These are phyloP conservation scores for Acronicta alni DNA, from an alignment of 2,888 invertebrate genomes.

Conservation along the genomic window DNA sequence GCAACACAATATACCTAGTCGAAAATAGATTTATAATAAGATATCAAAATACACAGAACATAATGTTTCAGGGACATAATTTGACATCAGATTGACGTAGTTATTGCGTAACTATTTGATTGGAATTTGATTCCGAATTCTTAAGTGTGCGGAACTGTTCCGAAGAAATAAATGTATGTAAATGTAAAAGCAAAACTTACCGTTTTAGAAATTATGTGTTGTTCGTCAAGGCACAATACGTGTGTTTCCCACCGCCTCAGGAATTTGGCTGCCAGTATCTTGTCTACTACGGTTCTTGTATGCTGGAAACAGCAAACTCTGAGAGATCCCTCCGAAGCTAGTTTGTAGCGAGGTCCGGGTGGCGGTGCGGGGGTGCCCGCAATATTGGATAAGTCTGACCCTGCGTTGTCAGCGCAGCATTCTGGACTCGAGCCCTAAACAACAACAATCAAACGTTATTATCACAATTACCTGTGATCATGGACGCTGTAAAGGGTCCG, in stretches of 20 bases:
- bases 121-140: slow-evolving; percentile 17
- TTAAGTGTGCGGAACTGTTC: slow-evolving; percentile 3
- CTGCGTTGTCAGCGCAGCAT: slow-evolving; percentile 83
- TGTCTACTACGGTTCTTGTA: slow-evolving; percentile 93
- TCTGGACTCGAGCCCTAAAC: slow-evolving; percentile 88
- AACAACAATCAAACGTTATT: slow-evolving; percentile 32
- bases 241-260: slow-evolving; percentile 94
- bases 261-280: slow-evolving; percentile 93
- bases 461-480: too few species aligned
- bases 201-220: slow-evolving; percentile 92
- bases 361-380: slow-evolving; percentile 78
- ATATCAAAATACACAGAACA: slow-evolving; percentile 12
- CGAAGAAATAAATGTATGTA: slow-evolving; percentile 16
- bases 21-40: slow-evolving; percentile 13
- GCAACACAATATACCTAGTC: slow-evolving; percentile 4
- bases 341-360: slow-evolving; percentile 91
- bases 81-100: slow-evolving; percentile 37
- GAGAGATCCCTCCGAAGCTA: slow-evolving; percentile 92
- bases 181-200: slow-evolving; percentile 82
- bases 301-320: slow-evolving; percentile 94
- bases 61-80: slow-evolving; percentile 29
- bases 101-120: slow-evolving; percentile 14
- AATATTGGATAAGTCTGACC: slow-evolving; percentile 74
- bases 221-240: slow-evolving; percentile 91
- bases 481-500: too few species aligned